These are phyloP conservation scores for Drosophila bipectinata DNA, from an alignment of 1,140 invertebrate species.

Conservation along the genomic window DNA sequence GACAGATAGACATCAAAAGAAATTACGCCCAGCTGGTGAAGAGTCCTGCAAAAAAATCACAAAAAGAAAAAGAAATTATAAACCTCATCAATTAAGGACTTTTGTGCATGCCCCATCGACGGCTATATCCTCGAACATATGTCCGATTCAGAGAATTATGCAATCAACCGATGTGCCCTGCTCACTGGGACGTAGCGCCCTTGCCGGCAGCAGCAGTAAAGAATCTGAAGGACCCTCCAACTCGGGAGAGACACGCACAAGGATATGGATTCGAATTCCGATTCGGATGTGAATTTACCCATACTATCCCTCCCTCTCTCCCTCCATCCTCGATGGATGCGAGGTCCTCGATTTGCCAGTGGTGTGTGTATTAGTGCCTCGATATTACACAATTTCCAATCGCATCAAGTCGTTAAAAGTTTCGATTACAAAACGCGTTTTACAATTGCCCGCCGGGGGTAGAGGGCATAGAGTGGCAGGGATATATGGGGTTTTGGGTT, in stretches of 20 bases:
- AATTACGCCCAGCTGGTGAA: conserved; percentile 26
- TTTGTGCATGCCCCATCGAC: conserved; percentile 5
- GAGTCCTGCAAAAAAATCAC: background rate
- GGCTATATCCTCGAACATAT: conserved; percentile 31
- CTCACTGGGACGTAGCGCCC: conserved; percentile 48
- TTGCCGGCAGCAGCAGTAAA: conserved; percentile 48
- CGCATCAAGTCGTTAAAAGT: conserved; percentile 82
- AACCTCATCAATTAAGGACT: conserved; percentile 46
- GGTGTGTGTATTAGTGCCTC: conserved; percentile 74
- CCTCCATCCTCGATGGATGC: conserved; percentile 2
- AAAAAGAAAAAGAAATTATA: conserved; percentile 25
- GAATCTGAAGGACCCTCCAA: conserved; percentile 74
- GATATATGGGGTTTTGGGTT: background rate
- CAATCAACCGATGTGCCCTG: conserved; percentile 66
- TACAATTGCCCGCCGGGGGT: conserved; percentile 62
- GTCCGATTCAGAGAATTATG: conserved; percentile 33
- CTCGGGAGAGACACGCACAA: conserved; percentile 34
- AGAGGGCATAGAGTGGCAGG: background rate
- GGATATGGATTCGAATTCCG: conserved; percentile 44
- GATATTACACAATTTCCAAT: conserved; percentile 81
- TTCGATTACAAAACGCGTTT: conserved; percentile 81
- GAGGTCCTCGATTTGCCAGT: conserved; percentile 38
- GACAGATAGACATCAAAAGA: conserved; percentile 39
- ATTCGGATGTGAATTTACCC: conserved; percentile 6
- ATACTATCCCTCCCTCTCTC: conserved; percentile 10